Evolutionary conservation across 2,113 vertebrate genomes (phyloP).

Genomic region (Muscicapa adusta): DNA sequence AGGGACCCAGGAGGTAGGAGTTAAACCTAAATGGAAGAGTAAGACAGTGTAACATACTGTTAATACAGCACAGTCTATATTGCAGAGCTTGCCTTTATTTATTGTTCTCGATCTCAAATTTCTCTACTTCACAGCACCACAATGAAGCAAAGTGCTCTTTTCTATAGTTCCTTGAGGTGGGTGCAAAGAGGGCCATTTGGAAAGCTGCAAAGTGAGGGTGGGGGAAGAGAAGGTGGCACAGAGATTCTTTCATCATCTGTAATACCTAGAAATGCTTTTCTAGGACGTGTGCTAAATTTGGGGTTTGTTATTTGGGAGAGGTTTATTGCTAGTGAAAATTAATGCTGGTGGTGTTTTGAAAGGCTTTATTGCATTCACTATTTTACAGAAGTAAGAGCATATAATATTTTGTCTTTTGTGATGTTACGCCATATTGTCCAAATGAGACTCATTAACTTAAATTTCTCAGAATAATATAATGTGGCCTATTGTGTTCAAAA

Average conservation of each 20-base stretch:
- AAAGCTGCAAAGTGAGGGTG: neutral
- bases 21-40: neutral
- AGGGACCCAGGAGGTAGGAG: rapidly evolving
- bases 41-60: neutral
- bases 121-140: neutral
- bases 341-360: neutral
- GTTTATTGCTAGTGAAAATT: neutral
- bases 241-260: neutral
- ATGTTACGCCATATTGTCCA: neutral
- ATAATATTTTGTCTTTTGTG: neutral
- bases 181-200: neutral
- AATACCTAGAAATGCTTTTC: neutral
- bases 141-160: neutral
- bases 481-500: neutral
- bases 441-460: neutral
- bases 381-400: neutral
- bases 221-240: neutral
- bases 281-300: neutral
- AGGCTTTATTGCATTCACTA: neutral
- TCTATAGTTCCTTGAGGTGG: neutral
- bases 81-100: neutral
- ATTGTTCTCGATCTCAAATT: neutral
- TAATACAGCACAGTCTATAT: neutral
- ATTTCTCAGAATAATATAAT: neutral
- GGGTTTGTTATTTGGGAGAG: neutral